phyloP scores from a whole-genome alignment of 2,888 invertebrate species.

The Drosophila maculinotata region DNA sequence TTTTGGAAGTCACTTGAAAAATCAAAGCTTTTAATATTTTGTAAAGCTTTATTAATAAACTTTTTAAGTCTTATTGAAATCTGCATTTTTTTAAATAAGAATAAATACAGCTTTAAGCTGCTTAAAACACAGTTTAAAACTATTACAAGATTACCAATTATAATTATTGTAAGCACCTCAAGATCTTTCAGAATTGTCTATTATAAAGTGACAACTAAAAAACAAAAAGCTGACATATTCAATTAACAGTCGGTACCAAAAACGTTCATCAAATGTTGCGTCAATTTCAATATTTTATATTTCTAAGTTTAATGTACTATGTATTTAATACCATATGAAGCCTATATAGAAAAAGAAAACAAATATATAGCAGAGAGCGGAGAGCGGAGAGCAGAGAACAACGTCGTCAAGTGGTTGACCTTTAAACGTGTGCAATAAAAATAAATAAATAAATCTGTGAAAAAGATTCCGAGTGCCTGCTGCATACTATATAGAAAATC shows the following conservation, averaged over 20 bases:
- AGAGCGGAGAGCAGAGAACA: slow-evolving; percentile 8
- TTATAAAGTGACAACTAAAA: slow-evolving; percentile 6
- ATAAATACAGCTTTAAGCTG: no score
- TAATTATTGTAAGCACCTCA: not conserved
- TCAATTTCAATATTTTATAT: slow-evolving; percentile 9
- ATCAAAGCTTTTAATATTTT: no score
- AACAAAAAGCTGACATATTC: slow-evolving; percentile 10
- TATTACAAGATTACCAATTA: not conserved
- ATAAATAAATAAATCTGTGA: slow-evolving; percentile 60
- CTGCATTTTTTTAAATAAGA: no score
- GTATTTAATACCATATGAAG: slow-evolving; percentile 24
- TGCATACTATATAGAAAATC: slow-evolving; percentile 28
- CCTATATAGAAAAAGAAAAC: slow-evolving; percentile 15
- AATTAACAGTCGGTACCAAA: slow-evolving; percentile 25
- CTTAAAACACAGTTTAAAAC: not conserved
- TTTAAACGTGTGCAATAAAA: slow-evolving; percentile 62
- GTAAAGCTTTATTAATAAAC: slow-evolving; percentile 11
- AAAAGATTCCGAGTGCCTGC: slow-evolving; percentile 29
- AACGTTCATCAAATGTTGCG: slow-evolving; percentile 26
- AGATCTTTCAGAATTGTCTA: slow-evolving; percentile 17
- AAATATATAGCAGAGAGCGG: slow-evolving; percentile 15
- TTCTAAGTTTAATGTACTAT: slow-evolving; percentile 9
- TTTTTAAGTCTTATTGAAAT: no score
- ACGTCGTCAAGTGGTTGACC: slow-evolving; percentile 69
- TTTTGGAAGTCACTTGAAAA: no score